A percentile compares a stretch with the other conserved stretches of the same genome.
These are phyloP conservation scores for Bubo blakistoni DNA, from an alignment of 2,113 vertebrate genomes.

Conservation along the genomic window DNA sequence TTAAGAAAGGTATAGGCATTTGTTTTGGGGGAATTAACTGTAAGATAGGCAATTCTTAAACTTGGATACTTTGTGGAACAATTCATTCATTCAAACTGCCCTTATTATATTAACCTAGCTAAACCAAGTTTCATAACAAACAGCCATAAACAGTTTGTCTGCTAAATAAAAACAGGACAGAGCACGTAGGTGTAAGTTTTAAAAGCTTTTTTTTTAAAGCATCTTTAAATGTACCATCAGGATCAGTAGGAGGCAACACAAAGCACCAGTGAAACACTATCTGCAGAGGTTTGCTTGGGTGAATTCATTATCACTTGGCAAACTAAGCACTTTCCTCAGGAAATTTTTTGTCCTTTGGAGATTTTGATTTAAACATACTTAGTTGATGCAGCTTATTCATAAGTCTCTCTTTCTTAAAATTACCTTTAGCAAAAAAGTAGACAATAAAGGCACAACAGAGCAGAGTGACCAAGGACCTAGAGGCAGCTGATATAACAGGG, in stretches of 20 bases:
- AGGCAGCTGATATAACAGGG: background rate
- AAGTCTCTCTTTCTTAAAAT: background rate
- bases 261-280: background rate
- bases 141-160: background rate
- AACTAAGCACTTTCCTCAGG: background rate
- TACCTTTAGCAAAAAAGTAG: background rate
- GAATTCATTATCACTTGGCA: background rate
- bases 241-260: background rate
- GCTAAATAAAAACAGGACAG: background rate
- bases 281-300: background rate
- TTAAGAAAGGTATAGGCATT: background rate
- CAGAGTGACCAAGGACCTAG: background rate
- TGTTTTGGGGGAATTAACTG: background rate
- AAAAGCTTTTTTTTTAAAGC: background rate
- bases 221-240: background rate
- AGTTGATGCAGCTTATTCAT: background rate
- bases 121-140: background rate
- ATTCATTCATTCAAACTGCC: background rate
- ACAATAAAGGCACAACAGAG: background rate
- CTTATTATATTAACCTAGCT: background rate
- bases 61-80: background rate
- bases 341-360: background rate
- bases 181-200: background rate
- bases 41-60: background rate
- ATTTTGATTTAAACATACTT: conserved; percentile 5